Evolutionary conservation across 1,140 invertebrate species (phyloP).

Genomic region (Saccostrea cuccullata): DNA sequence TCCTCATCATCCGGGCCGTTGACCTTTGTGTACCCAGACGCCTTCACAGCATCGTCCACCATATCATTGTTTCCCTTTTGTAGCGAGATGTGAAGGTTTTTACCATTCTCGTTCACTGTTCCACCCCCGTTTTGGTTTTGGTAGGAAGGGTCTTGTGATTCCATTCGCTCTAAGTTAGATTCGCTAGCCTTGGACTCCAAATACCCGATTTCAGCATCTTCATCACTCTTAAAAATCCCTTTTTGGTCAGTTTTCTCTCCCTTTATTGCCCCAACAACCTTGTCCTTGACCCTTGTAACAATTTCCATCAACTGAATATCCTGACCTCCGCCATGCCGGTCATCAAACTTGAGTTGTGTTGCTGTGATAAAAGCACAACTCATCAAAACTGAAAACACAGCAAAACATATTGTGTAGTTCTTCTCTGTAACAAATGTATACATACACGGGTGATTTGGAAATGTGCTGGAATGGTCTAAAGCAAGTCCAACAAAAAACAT

Average conservation of each 20-base stretch:
- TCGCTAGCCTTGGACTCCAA: constrained; percentile 48
- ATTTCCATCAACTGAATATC: constrained; percentile 66
- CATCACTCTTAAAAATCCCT: constrained; percentile 67
- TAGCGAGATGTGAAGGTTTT: constrained; percentile 65
- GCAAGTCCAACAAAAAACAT: constrained; percentile 98
- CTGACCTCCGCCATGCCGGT: constrained; percentile 70
- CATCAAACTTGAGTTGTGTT: constrained; percentile 85
- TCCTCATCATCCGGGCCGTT: constrained; percentile 50
- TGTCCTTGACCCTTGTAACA: constrained; percentile 68
- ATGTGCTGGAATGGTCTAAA: constrained; percentile 94
- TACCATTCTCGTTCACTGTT: constrained; percentile 49
- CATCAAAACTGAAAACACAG: constrained; percentile 98
- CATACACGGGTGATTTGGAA: constrained; percentile 91
- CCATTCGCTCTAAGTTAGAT: constrained; percentile 28
- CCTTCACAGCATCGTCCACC: constrained; percentile 71
- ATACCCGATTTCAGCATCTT: constrained; percentile 66
- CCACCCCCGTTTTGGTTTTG: constrained; percentile 7
- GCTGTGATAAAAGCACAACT: constrained; percentile 94
- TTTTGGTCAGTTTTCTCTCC: constrained; percentile 65
- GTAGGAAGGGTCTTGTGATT: background rate
- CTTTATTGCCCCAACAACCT: constrained; percentile 68
- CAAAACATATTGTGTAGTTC: constrained; percentile 99
- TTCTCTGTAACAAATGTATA: constrained; percentile 83
- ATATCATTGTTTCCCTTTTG: constrained; percentile 66
- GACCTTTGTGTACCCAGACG: constrained; percentile 48